Base-by-base conservation (phyloP, 2,797 vertebrate genomes). In the Megalops cyprinoides region DNA sequence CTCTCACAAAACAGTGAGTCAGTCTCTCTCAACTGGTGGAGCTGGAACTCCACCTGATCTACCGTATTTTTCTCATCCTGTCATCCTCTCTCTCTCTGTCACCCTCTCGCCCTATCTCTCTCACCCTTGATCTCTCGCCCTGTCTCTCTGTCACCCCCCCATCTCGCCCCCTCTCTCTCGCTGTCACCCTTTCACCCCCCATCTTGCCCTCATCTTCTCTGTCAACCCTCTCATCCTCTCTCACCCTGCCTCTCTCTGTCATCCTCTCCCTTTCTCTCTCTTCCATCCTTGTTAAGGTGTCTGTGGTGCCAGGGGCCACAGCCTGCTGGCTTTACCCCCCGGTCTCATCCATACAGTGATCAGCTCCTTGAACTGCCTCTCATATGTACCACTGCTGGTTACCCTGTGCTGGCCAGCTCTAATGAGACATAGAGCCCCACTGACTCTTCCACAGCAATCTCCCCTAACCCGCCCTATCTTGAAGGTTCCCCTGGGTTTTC, bases 401-500 rank as follows among this genome's bases (percentile, higher is more conserved):
- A 86, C 84, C 86, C 89, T 83, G 83, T 48, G 79, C 55, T 48
- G 48, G 69, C 84, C 25, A 74, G 15, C 12, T 14, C 80, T 74
- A 77, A 85, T n/a, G n/a, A 90, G 89, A 88, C 83, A 83, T 76
- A 23, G 56, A 82, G 83, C 86, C 86, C 74, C 23, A n/a, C n/a
- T n/a, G n/a, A n/a, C n/a, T n/a, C n/a, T n/a, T n/a, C 74, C 76
- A 82, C 84, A 86, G 87, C 87, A 88, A 91, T 90, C 87, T 78
- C 65, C 85, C 81, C 80, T 87, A n/a, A 80, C 78, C 84, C 85
- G 9, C 7, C 14, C 73, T 25, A 7, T 49, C 25, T 28, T 12
- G 83, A 81, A 88, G 86, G 84, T 62, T 76, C 37, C 84, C 84
- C 80, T 15, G 76, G 74, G 78, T 78, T 87, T 82, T 82, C 85